Conservation (phyloP, 2,888 invertebrate genomes). For the Steinernema carpocapsae region DNA sequence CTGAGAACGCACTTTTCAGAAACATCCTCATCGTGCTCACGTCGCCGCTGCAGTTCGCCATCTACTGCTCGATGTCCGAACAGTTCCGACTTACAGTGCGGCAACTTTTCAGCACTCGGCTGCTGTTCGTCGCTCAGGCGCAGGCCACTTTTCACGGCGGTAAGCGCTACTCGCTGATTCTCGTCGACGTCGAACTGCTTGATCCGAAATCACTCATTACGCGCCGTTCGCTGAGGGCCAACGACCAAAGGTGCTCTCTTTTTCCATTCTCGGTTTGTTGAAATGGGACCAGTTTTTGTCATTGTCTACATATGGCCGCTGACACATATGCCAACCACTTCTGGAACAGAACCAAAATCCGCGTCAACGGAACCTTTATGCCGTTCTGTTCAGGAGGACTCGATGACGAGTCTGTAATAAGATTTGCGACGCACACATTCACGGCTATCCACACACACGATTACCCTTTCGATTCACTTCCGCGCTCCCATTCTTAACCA, state of each 20-base stretch:
- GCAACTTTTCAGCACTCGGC: conserved; percentile 74
- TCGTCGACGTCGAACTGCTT: conserved; percentile 56
- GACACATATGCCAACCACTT: not conserved
- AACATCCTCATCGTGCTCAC: conserved; percentile 89
- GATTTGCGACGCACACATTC: conserved; percentile 27
- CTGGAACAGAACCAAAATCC: conserved; percentile 2
- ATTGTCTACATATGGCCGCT: conserved; percentile 3
- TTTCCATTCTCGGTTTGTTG: not conserved
- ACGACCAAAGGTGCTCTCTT: conserved; percentile 34
- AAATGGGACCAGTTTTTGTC: not conserved
- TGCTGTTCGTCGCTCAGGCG: conserved; percentile 60
- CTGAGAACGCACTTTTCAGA: conserved; percentile 75
- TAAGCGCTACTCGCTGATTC: conserved; percentile 61
- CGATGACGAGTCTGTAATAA: conserved; percentile 29
- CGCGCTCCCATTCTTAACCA: conserved; percentile 27
- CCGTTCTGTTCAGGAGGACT: conserved; percentile 30
- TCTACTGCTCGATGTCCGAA: conserved; percentile 92
- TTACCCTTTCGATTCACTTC: conserved; percentile 35
- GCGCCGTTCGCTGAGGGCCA: conserved; percentile 20
- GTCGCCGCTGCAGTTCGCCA: conserved; percentile 87
- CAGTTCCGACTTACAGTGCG: conserved; percentile 91
- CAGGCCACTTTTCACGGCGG: conserved; percentile 63
- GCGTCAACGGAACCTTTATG: conserved; percentile 34
- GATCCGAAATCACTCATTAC: conserved; percentile 40
- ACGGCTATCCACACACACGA: conserved; percentile 26